Percentiles rank a stretch among this genome's conserved stretches.
Conservation (phyloP, 2,113 vertebrate genomes). For the Ardeotis arabs region DNA sequence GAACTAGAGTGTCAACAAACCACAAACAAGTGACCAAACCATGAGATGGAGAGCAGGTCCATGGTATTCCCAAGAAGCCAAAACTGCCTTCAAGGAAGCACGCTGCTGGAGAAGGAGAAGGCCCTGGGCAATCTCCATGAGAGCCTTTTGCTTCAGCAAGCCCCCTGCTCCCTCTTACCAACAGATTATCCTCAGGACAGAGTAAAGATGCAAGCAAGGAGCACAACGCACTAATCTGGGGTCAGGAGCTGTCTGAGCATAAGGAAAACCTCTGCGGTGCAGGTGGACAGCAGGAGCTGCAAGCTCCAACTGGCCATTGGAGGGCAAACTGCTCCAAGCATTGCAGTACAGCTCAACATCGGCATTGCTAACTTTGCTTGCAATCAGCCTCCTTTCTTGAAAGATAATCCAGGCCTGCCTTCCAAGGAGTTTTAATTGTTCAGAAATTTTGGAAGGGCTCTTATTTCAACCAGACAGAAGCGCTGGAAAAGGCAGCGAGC, state of each 20-base stretch:
- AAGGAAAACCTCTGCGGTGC: not conserved
- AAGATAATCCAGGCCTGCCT: conserved; percentile 7
- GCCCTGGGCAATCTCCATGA: not conserved
- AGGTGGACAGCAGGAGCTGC: not conserved
- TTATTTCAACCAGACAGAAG: conserved; percentile 29
- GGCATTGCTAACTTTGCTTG: not conserved
- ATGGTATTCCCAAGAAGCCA: not conserved
- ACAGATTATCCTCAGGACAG: not conserved
- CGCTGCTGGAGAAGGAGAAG: not conserved
- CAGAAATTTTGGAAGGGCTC: not conserved
- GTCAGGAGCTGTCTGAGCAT: not conserved
- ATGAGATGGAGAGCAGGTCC: not conserved
- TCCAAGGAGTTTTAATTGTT: conserved; percentile 34
- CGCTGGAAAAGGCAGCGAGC: not conserved
- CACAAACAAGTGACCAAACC: not conserved
- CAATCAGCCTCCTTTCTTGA: not conserved
- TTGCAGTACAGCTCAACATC: not conserved
- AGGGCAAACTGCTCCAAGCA: conserved; percentile 65
- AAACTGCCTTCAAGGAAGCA: not conserved
- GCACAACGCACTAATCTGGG: not conserved
- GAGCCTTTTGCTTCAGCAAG: not conserved
- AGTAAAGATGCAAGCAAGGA: not conserved
- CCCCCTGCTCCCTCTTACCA: not conserved
- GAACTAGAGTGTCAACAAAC: not conserved
- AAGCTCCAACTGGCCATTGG: conserved; percentile 40